Base-by-base conservation (phyloP, 2,797 vertebrate species). In the Mus caroli region DNA sequence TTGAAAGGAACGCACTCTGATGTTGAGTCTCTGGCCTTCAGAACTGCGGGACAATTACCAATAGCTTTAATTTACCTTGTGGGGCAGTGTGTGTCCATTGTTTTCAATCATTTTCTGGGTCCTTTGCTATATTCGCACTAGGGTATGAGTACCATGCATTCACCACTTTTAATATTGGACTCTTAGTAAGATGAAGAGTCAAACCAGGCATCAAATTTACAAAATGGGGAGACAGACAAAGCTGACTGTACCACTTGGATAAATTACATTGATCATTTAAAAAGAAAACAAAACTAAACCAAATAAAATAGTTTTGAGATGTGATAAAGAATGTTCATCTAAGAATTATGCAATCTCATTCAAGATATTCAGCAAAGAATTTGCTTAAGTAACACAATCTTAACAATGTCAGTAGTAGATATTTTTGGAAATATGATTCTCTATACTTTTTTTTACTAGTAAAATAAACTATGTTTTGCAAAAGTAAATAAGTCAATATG, bases 391-490 rank as follows among this genome's bases (percentile, higher is more conserved):
- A 80, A 67, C 12, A 64, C 62, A 60, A 54, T 46, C 34, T 46
- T 82, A 90, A 84, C 37, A 69, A 5, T 86, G 11, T 79, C 60
- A 92, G 69, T 3, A 77, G 10, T 9, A 9, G 54, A 31, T 71
- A n/a, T 88, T 6, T 86, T 85, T 73, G 54, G 54, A 37, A 80
- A 8, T 76, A 64, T 67, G 77, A 62, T 77, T 87, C 26, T 64
- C 22, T 54, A 50, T 3, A 71, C 3, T 3, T 3, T 62, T 62
- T 88, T 88, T 84, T 77, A 4, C 69, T 73, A 34, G 28, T 13
- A 87, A 96, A 69, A 1, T 88, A 26, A 90, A 17, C 78, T 60
- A n/a, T 92, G 82, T 92, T 92, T 93, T 93, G 52, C 78, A 54
- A 34, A 34, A 7, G 28, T 62, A 0, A 15, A 24, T 31, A 60